Evolutionary conservation across 2,797 vertebrate genomes (phyloP), one percentile per base, ranked within the genome.

Genomic region (Scarus forsteni): DNA sequence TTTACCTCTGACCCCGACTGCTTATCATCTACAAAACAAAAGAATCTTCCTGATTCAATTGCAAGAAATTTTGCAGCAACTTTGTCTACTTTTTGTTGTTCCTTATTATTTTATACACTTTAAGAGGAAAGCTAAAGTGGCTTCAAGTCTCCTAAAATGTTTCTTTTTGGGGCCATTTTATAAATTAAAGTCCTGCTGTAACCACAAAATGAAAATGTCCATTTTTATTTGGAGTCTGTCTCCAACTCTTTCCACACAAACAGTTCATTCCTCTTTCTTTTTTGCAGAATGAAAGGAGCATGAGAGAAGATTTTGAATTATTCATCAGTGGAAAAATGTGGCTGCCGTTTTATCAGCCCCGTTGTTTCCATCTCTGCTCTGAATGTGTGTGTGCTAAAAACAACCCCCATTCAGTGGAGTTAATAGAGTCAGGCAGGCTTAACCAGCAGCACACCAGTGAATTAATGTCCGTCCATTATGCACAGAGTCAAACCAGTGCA

Each of bases 301-400:
- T 27, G 75, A 58, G 65, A 58, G 52, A 67, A 66, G 42, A 19
- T 44, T 7, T 44, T 91, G 83, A 88, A 89, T 91, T 83, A 90
- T 90, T 81, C 61, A 88, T 60, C 14, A 81, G 66, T 66, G 87
- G 87, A 91, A 90, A 27, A 89, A 72, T 66, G 72, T 86, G 70
- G 62, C 69, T 42, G 58, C 55, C 40, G 40, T 70, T 81, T 73
- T 62, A 66, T 74, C 15, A 6, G 35, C 44, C n/a, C 18, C 56
- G 61, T 73, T 67, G 62, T 77, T 81, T 68, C 66, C 66, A 59
- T 82, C 46, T 49, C 63, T 15, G 38, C 27, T 0, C 16, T 60
- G 42, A 48, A 44, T 65, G 14, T 52, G 13, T 43, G 51, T 53
- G 19, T 58, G 45, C 27, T 27, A 27, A 27, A 27, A 27, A 27